Base-by-base conservation (phyloP, 1,140 invertebrate species). In the Battus philenor region DNA sequence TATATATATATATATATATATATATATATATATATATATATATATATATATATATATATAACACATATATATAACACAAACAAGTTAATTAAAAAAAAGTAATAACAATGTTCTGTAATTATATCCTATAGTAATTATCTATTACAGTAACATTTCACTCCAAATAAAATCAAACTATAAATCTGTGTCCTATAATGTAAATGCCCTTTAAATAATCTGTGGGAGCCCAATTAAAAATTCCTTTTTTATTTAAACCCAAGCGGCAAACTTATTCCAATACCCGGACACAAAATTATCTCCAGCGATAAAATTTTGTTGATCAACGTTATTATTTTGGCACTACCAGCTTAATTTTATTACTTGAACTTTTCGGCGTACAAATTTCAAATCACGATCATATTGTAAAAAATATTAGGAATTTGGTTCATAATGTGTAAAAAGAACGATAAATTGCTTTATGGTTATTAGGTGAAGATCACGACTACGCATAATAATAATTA, bases 401-500 rank as follows among this genome's bases (percentile, higher is more conserved):
- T 48, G 27, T 49, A 55, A 55, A 57, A 55, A 51, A 36, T 38
- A 27, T 41, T 17, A 44, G 32, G 48, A 45, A 50, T 39, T 29
- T 38, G 33, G 41, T 50, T 45, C 38, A 41, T 16, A 41, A 29
- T 29, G 16, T 41, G 27, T 15, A 13, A 41, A 41, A 41, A 41
- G 13, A 41, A 29, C 24, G 38, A 29, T 41, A 47, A 50, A 36
- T 53, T 44, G 47, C 47, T 69, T 66, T 59, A 67, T 61, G 63
- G 59, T 61, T 50, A 58, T 69, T 32, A 58, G 32, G 54, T 47
- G 36, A 46, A 50, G 55, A 55, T 63, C 57, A 66, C 62, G 59
- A 67, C 47, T 52, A 39, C 34, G 39, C 46, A 65, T 68, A 59
- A 61, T 55, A 12, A 52, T 57, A 46, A 16, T 51, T 33, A 34